These are phyloP conservation scores for Calonectris borealis DNA, from an alignment of 2,113 vertebrate genomes.

Conservation along the genomic window DNA sequence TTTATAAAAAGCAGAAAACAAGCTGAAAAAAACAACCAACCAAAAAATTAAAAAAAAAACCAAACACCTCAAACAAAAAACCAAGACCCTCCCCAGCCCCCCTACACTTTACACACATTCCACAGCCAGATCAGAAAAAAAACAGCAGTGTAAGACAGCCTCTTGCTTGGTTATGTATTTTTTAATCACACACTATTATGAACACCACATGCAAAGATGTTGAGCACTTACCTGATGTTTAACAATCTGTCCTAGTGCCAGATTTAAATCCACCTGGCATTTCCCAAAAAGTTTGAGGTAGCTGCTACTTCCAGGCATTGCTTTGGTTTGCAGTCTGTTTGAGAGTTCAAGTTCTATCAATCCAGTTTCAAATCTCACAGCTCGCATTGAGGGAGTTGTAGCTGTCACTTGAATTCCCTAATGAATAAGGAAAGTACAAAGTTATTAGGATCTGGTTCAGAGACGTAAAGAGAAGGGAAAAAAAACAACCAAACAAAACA, in stretches of 20 bases:
- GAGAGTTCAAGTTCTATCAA: slow-evolving; percentile 95
- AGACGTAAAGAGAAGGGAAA: not conserved
- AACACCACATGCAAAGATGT: not conserved
- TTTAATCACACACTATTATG: not conserved
- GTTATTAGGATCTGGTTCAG: not conserved
- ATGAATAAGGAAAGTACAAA: not conserved
- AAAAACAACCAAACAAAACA: not conserved
- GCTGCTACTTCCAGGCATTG: slow-evolving; percentile 92
- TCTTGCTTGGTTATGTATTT: not conserved
- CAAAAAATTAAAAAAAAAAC: too few relatives aligned
- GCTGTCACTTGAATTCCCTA: slow-evolving; percentile 98
- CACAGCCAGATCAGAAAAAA: not conserved
- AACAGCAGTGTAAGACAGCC: accelerated
- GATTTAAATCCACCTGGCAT: slow-evolving; percentile 96
- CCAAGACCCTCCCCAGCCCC: not conserved
- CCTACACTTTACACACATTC: not conserved
- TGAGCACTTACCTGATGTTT: slow-evolving; percentile 88
- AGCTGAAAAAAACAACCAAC: not conserved
- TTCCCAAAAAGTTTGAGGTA: slow-evolving; percentile 98
- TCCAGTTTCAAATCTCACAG: slow-evolving; percentile 97
- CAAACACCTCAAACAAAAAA: not conserved
- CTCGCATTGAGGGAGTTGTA: slow-evolving; percentile 97
- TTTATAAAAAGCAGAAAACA: not conserved
- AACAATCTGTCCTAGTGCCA: slow-evolving; percentile 96
- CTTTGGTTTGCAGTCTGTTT: slow-evolving; percentile 95